Evolutionary conservation across 1,140 invertebrate species (phyloP).

Genomic region (Mesaphorura yosii): DNA sequence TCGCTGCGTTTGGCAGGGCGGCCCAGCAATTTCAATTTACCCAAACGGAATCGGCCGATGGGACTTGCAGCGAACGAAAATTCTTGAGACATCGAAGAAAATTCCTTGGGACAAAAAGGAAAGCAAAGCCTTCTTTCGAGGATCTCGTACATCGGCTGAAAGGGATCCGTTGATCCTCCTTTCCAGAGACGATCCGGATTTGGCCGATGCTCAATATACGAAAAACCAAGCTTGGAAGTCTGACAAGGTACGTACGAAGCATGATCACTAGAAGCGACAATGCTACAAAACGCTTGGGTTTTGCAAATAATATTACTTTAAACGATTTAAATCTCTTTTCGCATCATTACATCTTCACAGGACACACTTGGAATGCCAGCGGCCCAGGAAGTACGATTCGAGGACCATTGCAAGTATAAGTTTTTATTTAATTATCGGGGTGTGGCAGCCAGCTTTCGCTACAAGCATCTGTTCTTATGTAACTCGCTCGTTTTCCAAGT

Average conservation of each 20-base stretch:
- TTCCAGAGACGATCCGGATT: constrained; percentile 59
- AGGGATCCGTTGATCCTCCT: constrained; percentile 79
- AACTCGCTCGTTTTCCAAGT: constrained; percentile 91
- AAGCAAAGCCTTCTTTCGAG: constrained; percentile 72
- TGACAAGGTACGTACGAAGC: constrained; percentile 46
- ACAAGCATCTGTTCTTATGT: constrained; percentile 91
- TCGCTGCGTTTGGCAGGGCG: constrained; percentile 50
- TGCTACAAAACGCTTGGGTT: background rate
- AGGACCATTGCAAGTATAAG: constrained; percentile 86
- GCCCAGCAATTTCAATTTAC: constrained; percentile 85
- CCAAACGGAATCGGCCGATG: constrained; percentile 84
- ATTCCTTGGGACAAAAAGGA: constrained; percentile 70
- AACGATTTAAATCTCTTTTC: background rate
- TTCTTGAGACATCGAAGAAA: constrained; percentile 51
- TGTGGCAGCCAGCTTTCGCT: constrained; percentile 91
- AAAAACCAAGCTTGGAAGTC: constrained; percentile 99
- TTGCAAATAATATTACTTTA: background rate
- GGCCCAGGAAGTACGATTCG: constrained; percentile 74
- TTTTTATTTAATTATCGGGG: constrained; percentile 94
- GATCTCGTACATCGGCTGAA: constrained; percentile 81
- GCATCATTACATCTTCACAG: constrained; percentile 37
- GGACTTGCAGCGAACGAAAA: constrained; percentile 65
- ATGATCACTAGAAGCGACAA: background rate
- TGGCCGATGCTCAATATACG: constrained; percentile 87
- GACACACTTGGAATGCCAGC: constrained; percentile 74